These are phyloP conservation scores for Ellobius talpinus DNA, from an alignment of 2,113 vertebrate species.

Conservation along the genomic window DNA sequence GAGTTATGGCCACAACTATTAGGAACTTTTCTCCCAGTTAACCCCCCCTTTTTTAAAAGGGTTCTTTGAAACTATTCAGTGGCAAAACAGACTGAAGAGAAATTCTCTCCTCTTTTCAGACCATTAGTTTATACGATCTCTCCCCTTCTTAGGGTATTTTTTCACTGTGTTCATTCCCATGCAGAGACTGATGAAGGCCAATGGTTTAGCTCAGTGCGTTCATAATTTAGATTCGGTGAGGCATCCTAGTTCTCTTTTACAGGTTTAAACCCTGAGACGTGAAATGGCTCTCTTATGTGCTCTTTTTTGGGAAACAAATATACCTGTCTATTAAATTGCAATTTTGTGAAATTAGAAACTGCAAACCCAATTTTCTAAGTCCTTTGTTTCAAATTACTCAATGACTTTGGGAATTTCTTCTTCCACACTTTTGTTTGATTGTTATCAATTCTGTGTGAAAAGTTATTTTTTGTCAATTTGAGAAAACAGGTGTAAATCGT, in stretches of 20 bases:
- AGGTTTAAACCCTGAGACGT: conserved; percentile 15
- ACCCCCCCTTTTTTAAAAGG: conserved; percentile 19
- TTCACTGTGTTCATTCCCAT: conserved; percentile 46
- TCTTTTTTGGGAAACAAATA: conserved; percentile 52
- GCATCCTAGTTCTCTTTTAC: neutral
- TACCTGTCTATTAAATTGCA: conserved; percentile 43
- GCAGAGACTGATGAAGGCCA: neutral
- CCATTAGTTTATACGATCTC: conserved; percentile 32
- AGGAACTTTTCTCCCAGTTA: conserved; percentile 21
- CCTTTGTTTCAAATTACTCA: conserved; percentile 37
- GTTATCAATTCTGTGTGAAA: conserved; percentile 31
- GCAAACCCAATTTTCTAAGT: conserved; percentile 40
- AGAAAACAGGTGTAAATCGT: conserved; percentile 20
- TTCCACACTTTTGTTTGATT: conserved; percentile 5
- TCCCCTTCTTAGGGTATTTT: neutral
- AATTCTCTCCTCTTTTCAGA: neutral
- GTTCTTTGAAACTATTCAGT: conserved; percentile 48
- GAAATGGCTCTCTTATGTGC: neutral
- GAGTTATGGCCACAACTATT: conserved; percentile 57
- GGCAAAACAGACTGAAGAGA: conserved; percentile 30
- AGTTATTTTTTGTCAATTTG: conserved; percentile 37
- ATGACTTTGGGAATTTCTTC: conserved; percentile 15
- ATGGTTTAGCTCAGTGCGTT: neutral
- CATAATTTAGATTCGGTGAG: conserved; percentile 46
- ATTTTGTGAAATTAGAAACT: conserved; percentile 61